A percentile compares a stretch with the other conserved stretches of the same genome.
Evolutionary conservation across 2,888 invertebrate species (phyloP).

Genomic region (Polylopha cassiicola): DNA sequence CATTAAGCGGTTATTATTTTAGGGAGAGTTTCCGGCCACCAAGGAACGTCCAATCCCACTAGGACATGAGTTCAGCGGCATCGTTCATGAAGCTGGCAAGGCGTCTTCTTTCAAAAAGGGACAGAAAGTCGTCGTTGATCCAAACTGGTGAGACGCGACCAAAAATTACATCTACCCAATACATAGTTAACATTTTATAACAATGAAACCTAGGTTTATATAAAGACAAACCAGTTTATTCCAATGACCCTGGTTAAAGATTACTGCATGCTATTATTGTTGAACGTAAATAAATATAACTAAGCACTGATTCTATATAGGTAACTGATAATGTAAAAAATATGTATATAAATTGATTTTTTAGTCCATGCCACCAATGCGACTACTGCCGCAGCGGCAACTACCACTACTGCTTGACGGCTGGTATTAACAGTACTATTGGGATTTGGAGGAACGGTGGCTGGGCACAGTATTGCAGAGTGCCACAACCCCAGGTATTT

Average conservation of each 20-base stretch:
- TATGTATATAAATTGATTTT: slow-evolving; percentile 1
- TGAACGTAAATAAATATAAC: background rate
- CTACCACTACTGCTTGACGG: slow-evolving; percentile 80
- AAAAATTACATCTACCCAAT: background rate
- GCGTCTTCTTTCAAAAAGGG: slow-evolving; percentile 78
- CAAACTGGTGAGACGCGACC: slow-evolving; percentile 73
- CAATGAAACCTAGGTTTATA: background rate
- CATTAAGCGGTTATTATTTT: slow-evolving; percentile 21
- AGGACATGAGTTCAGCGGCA: slow-evolving; percentile 84
- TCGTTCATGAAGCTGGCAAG: slow-evolving; percentile 75
- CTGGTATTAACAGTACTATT: slow-evolving; percentile 79
- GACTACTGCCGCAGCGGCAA: slow-evolving; percentile 78
- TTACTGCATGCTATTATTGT: background rate
- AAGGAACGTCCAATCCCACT: slow-evolving; percentile 71
- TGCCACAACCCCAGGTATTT: slow-evolving; percentile 79
- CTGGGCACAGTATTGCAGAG: slow-evolving; percentile 81
- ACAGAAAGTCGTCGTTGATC: slow-evolving; percentile 82
- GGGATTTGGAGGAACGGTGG: slow-evolving; percentile 82
- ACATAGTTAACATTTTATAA: too few relatives aligned
- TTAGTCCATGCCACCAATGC: slow-evolving; percentile 80
- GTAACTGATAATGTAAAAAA: background rate
- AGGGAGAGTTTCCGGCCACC: slow-evolving; percentile 83
- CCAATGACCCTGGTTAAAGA: background rate
- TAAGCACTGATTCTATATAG: background rate
- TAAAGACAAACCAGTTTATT: background rate